These are phyloP conservation scores for Trissolcus basalis DNA, from an alignment of 1,140 invertebrate species.

Conservation along the genomic window DNA sequence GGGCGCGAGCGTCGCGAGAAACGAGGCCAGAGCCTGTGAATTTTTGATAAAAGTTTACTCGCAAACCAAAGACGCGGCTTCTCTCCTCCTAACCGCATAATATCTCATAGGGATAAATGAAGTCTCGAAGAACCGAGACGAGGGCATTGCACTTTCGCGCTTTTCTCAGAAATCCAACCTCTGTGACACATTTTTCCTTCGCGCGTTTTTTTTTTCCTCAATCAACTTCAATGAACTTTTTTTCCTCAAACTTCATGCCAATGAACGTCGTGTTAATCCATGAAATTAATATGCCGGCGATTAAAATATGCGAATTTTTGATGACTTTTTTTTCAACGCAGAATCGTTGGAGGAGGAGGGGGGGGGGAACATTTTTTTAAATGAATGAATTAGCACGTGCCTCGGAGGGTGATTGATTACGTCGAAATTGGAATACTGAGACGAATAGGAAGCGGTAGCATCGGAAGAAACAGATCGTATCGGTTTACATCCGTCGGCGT, in stretches of 20 bases:
- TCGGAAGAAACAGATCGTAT: conserved; percentile 29
- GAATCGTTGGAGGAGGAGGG: no score
- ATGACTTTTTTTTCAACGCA: no score
- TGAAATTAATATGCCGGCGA: no score
- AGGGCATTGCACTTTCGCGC: conserved; percentile 43
- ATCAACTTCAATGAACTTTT: no score
- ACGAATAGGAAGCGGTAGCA: conserved; percentile 23
- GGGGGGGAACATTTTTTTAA: no score
- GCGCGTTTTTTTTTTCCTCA: no score
- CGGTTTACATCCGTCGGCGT: conserved; percentile 14
- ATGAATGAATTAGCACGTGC: background rate
- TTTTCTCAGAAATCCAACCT: conserved; percentile 19
- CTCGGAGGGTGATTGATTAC: conserved; percentile 6
- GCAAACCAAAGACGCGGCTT: conserved; percentile 25
- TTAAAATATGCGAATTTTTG: no score
- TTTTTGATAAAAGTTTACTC: conserved; percentile 41
- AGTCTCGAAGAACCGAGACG: conserved; percentile 25
- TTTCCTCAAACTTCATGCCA: no score
- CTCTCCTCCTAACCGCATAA: conserved; percentile 31
- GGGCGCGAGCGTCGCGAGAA: conserved; percentile 4
- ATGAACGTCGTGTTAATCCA: no score
- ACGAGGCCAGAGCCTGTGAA: conserved; percentile 23
- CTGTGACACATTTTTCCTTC: conserved; percentile 3
- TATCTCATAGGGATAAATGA: conserved; percentile 39
- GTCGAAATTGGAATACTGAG: conserved; percentile 19